phyloP scores from a whole-genome alignment of 2,113 vertebrate species.

The Semnopithecus entellus region DNA sequence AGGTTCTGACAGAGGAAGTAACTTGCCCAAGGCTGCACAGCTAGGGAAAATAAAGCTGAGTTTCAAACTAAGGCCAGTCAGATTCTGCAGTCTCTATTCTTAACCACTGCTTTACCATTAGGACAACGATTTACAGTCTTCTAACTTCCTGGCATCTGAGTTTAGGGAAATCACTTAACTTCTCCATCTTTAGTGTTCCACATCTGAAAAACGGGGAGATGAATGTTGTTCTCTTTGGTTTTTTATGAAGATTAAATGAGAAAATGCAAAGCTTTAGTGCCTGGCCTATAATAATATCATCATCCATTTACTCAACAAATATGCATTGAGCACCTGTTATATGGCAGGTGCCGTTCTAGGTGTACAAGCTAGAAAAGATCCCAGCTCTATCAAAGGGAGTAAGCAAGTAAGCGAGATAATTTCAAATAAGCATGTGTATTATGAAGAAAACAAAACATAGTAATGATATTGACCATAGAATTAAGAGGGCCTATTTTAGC shows the following conservation, averaged over 20 bases:
- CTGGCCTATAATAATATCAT: not conserved
- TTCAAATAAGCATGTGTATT: not conserved
- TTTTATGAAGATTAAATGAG: not conserved
- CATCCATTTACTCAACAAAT: not conserved
- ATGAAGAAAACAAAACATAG: not conserved
- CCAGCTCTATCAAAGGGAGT: not conserved
- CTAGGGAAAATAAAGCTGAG: not conserved
- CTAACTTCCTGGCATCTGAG: not conserved
- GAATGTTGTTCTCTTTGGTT: not conserved
- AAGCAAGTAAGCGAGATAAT: not conserved
- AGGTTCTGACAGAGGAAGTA: not conserved
- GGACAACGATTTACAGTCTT: not conserved
- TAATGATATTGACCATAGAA: not conserved
- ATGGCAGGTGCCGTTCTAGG: not conserved
- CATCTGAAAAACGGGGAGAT: not conserved
- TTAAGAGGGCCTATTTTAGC: rapidly evolving
- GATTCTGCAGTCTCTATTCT: not conserved
- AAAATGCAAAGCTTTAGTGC: not conserved
- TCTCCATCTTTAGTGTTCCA: not conserved
- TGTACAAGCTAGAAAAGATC: not conserved
- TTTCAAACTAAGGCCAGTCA: not conserved
- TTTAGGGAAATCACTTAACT: not conserved
- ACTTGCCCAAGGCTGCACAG: not conserved
- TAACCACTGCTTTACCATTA: rapidly evolving
- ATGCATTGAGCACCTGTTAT: not conserved